Evolutionary conservation across 2,113 vertebrate genomes (phyloP), one percentile per base, ranked within the genome.

Genomic region (Sinocyclocheilus rhinocerous): DNA sequence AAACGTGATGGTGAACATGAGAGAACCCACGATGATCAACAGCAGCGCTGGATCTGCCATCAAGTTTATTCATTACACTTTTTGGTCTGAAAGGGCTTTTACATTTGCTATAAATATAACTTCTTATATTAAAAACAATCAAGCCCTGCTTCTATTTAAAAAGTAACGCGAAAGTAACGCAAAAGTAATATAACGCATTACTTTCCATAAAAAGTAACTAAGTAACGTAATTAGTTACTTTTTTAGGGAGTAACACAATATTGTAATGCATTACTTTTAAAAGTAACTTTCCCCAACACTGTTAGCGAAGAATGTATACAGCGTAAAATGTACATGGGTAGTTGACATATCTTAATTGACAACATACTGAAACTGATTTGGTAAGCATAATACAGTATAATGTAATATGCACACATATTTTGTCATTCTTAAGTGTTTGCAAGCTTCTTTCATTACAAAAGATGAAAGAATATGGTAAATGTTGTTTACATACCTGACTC

Each of bases 1-100:
- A 89, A 97, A 95, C 0, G 95, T 95, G 86, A 95, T 91, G 52
- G 92, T 86, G 87, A 96, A 96, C 89, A 92, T 95, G 10, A 95
- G 61, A 0, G 91, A 92, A 18, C 96, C 95, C 0, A 95, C 87
- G 0, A 90, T 20, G n/a, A 96, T 93, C 73, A 96, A 57, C 76
- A 96, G 76, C 15, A 96, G 90, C 4, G 96, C 95, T 0, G 96
- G 96, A 76, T 96, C 95, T 0, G 93, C 50, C 0, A 90, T 91
- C 52, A n/a, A n/a, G n/a, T n/a, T n/a, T n/a, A n/a, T n/a, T n/a
- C n/a, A n/a, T n/a, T n/a, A n/a, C n/a, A n/a, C n/a, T n/a, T n/a
- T n/a, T n/a, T n/a, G n/a, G n/a, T n/a, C n/a, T n/a, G n/a, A n/a
- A n/a, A n/a, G n/a, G n/a, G n/a, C n/a, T n/a, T n/a, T n/a, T n/a